Percentiles rank a stretch among this genome's conserved stretches.
Evolutionary conservation across 2,888 invertebrate genomes (phyloP).

Genomic region (Drosophila colorata): DNA sequence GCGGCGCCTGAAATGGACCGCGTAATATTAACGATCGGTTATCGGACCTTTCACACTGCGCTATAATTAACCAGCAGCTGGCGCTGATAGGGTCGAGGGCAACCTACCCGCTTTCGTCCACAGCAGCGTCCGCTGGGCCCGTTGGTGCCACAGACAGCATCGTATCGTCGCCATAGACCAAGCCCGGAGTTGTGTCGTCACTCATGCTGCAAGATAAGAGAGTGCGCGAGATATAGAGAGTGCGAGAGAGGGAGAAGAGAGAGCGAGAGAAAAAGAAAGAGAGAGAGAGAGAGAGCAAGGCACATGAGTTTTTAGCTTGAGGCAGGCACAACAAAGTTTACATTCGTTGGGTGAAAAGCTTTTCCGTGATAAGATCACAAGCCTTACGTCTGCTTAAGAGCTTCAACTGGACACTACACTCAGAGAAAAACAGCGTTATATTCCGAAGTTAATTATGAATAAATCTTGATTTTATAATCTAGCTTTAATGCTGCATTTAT

Average conservation of each 20-base stretch:
- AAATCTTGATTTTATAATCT: too few relatives aligned
- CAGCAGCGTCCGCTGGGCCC: conserved; percentile 38
- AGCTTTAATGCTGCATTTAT: too few relatives aligned
- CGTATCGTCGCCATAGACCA: conserved; percentile 35
- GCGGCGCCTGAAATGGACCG: conserved; percentile 69
- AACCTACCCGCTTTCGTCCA: conserved; percentile 74
- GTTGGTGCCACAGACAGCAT: conserved; percentile 21
- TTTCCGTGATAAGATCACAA: too few relatives aligned
- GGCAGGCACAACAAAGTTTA: conserved; percentile 24
- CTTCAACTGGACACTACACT: too few relatives aligned
- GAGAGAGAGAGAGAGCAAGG: not conserved
- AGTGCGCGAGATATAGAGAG: not conserved
- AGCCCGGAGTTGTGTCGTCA: conserved; percentile 52
- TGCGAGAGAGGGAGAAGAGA: conserved; percentile 1
- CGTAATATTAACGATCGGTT: conserved; percentile 80
- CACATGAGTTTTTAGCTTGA: conserved; percentile 20
- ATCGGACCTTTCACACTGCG: conserved; percentile 64
- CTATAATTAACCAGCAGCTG: conserved; percentile 68
- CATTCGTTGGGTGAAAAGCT: too few relatives aligned
- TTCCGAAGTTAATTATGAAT: not conserved
- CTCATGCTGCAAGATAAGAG: conserved; percentile 64
- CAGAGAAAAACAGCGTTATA: too few relatives aligned
- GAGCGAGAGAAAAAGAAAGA: too few relatives aligned
- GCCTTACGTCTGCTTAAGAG: too few relatives aligned
- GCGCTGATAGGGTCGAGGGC: conserved; percentile 63